phyloP scores from a whole-genome alignment of 2,888 invertebrate species.

The Microctonus brassicae region DNA sequence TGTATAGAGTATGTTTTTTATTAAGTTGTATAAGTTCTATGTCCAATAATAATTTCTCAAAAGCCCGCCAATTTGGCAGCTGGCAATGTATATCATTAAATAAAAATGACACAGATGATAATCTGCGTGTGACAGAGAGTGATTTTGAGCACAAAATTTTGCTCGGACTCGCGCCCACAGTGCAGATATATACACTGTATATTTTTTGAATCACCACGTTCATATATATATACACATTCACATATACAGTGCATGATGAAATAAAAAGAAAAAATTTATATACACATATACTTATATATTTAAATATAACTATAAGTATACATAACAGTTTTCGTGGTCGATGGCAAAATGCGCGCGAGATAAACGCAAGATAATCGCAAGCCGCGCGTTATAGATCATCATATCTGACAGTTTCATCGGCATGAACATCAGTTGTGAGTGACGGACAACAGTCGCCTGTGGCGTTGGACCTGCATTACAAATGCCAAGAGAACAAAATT shows the following conservation, averaged over 20 bases:
- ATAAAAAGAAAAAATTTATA: background rate
- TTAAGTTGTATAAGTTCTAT: no score
- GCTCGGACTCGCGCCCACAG: background rate
- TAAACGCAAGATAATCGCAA: slow-evolving; percentile 27
- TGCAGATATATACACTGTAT: no score
- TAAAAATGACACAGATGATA: slow-evolving; percentile 10
- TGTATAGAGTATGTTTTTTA: no score
- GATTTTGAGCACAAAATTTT: background rate
- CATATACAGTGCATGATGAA: background rate
- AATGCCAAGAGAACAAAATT: slow-evolving; percentile 26
- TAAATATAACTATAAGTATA: background rate
- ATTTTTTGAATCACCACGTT: background rate
- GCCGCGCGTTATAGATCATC: slow-evolving; percentile 58
- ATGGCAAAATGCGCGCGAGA: slow-evolving; percentile 22
- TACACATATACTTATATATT: background rate
- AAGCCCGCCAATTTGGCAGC: slow-evolving; percentile 2
- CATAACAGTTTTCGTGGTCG: slow-evolving; percentile 30
- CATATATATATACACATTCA: background rate
- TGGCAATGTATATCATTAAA: slow-evolving; percentile 9
- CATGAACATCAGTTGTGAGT: slow-evolving; percentile 24
- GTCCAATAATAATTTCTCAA: slow-evolving; percentile 3
- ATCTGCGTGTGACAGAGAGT: background rate
- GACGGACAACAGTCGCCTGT: slow-evolving; percentile 40
- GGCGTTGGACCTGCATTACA: slow-evolving; percentile 23
- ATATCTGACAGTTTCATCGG: slow-evolving; percentile 51